phyloP scores from a whole-genome alignment of 2,888 invertebrate species.

The Eupelmus urozonus region DNA sequence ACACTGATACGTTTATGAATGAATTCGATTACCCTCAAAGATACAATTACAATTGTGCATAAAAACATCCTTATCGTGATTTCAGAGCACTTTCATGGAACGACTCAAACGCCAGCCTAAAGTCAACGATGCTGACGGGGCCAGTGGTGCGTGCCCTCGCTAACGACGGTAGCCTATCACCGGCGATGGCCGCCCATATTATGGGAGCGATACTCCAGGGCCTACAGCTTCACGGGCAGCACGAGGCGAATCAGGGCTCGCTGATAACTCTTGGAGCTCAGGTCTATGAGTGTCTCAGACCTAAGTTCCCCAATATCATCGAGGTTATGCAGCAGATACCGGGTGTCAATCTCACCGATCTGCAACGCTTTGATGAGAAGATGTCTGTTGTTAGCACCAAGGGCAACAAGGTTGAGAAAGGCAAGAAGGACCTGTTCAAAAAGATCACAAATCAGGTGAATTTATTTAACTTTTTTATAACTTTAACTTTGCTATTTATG shows the following conservation, averaged over 20 bases:
- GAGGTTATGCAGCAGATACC: constrained; percentile 87
- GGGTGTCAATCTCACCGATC: constrained; percentile 87
- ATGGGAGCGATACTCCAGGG: constrained; percentile 89
- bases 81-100: constrained; percentile 88
- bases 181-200: constrained; percentile 85
- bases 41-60: too few species aligned
- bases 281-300: constrained; percentile 90
- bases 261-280: constrained; percentile 89
- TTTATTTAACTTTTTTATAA: background rate
- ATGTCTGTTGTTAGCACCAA: constrained; percentile 83
- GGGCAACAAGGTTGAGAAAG: constrained; percentile 91
- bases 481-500: background rate
- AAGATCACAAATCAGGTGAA: constrained; percentile 89
- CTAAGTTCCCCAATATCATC: constrained; percentile 85
- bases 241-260: constrained; percentile 91
- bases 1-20: background rate
- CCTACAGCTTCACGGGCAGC: constrained; percentile 91
- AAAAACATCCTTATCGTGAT: constrained; percentile 45
- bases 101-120: constrained; percentile 89
- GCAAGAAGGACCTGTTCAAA: constrained; percentile 93
- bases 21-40: too few species aligned
- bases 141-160: constrained; percentile 85
- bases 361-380: constrained; percentile 92
- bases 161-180: constrained; percentile 81
- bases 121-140: constrained; percentile 87